Conservation (phyloP, 2,797 vertebrate species). For the Gila robusta region DNA sequence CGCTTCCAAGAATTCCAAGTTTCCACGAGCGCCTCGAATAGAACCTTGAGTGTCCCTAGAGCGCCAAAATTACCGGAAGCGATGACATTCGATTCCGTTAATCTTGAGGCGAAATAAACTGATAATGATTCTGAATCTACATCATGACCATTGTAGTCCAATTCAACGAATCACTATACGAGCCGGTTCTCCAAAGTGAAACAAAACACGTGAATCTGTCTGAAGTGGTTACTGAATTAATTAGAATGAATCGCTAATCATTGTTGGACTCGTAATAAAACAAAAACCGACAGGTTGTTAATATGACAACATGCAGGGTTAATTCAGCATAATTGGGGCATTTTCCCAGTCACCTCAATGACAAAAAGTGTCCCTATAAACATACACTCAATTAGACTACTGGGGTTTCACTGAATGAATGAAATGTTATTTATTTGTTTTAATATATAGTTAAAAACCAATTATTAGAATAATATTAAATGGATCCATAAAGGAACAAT, state of each 20-base stretch:
- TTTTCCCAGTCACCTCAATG: not conserved
- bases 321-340: not conserved
- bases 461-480: not conserved
- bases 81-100: not conserved
- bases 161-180: not conserved
- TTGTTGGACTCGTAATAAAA: not conserved
- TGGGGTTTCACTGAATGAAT: not conserved
- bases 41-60: not conserved
- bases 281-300: not conserved
- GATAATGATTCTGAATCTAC: not conserved
- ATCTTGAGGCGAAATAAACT: not conserved
- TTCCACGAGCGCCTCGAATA: constrained; percentile 30
- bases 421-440: not conserved
- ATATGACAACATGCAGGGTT: not conserved
- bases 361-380: not conserved
- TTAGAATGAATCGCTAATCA: not conserved
- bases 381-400: not conserved
- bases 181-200: constrained; percentile 21
- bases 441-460: not conserved
- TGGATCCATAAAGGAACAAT: not conserved
- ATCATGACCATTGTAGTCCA: not conserved
- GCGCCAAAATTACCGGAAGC: not conserved
- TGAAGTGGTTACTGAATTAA: not conserved
- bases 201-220: not conserved
- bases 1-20: constrained; percentile 34